Base-by-base conservation (phyloP, 2,888 invertebrate species). In the Bruchidius siliquastri region DNA sequence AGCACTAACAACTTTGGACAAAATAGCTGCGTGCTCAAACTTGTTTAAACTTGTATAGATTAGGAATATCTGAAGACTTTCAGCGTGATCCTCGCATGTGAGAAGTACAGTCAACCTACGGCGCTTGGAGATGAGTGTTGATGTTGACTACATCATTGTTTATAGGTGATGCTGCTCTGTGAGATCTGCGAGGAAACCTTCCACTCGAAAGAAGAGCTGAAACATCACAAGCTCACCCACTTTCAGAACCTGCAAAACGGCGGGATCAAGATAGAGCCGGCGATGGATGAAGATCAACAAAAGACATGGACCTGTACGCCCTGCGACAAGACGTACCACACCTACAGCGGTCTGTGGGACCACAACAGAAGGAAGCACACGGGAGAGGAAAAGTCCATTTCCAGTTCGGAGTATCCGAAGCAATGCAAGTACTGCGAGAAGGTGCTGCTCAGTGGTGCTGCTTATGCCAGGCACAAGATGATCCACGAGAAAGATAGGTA, bases 101-200 rank as follows among this genome's bases (percentile, higher is more conserved):
- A n/a, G n/a, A n/a, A n/a, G n/a, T n/a, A n/a, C n/a, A n/a, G n/a
- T n/a, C n/a, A n/a, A n/a, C n/a, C n/a, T n/a, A n/a, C n/a, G n/a
- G n/a, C n/a, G n/a, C n/a, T n/a, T n/a, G n/a, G n/a, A n/a, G n/a
- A n/a, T n/a, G n/a, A n/a, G n/a, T n/a, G n/a, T n/a, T n/a, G n/a
- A n/a, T n/a, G n/a, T n/a, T n/a, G n/a, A n/a, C n/a, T n/a, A n/a
- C n/a, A n/a, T n/a, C n/a, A n/a, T n/a, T n/a, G 10, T 49, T 49
- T 49, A 1, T 18, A 49, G 6, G 79, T 79, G 71, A 88, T 88
- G 79, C 87, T 89, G 77, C 88, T 87, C 80, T 92, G 92, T 76
- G 88, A 89, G 21, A 86, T 89, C 30, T 92, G 92, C 80, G 88
- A 90, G 71, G 88, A 90, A 75, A 87, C 88, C 20, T 91, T 92